Evolutionary conservation across 2,797 vertebrate species (phyloP).

Genomic region (Pagetopsis macropterus): DNA sequence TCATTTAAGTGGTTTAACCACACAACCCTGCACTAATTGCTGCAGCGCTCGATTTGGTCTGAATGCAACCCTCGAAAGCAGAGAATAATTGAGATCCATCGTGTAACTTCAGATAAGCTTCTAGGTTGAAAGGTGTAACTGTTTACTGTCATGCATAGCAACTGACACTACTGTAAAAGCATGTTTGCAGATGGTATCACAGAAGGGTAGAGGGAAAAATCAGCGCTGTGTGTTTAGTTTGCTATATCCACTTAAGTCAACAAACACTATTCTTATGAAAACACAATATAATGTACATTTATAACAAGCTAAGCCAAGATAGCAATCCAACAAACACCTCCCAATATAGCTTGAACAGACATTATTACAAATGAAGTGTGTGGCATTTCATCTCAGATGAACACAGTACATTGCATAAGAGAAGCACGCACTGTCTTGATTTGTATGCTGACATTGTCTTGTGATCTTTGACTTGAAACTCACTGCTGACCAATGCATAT

Average conservation of each 20-base stretch:
- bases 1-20: too few species aligned
- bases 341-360: background rate
- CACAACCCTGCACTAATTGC: too few species aligned
- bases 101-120: background rate
- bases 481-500: conserved; percentile 34
- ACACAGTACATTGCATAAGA: conserved; percentile 3
- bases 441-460: conserved; percentile 34
- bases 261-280: background rate
- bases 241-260: background rate
- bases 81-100: background rate
- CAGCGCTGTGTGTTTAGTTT: background rate
- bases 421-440: conserved; percentile 16
- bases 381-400: conserved; percentile 9
- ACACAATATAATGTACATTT: background rate
- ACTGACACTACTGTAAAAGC: background rate
- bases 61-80: background rate
- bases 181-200: background rate
- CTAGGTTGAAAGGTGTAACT: background rate
- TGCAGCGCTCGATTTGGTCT: too few species aligned
- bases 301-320: conserved; percentile 1
- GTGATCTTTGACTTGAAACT: conserved; percentile 34
- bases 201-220: background rate
- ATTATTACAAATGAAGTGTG: background rate
- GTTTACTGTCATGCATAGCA: background rate
- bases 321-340: background rate